Base-by-base conservation (phyloP, 1,140 invertebrate species). In the Bemisia tabaci region DNA sequence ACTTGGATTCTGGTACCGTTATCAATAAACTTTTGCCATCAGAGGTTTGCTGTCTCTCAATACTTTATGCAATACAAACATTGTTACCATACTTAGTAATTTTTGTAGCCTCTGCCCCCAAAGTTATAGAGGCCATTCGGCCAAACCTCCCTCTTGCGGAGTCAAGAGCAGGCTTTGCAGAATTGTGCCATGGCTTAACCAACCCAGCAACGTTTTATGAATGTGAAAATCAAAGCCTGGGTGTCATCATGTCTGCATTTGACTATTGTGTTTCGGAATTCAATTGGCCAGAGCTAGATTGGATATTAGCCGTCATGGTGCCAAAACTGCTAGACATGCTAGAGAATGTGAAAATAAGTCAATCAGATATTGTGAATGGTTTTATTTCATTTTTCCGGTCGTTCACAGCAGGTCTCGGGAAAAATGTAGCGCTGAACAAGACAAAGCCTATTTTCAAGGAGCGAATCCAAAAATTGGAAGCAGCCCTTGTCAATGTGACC, bases 201-300 rank as follows among this genome's bases (percentile, higher is more conserved):
- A 81, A 82, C 72, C 83, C 83, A 12, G 74, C 75, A 66, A 73
- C 80, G 62, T 84, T 84, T 72, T 80, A 78, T 60, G 75, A 80
- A 24, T 73, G 76, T 22, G 74, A 78, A 65, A 68, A 62, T 12
- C 33, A 78, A n/a, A 75, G 79, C 64, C 69, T 81, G 62, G 81
- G 78, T 48, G 68, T 75, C 63, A 73, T 84, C 33, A 72, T 84
- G 26, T 79, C 81, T 65, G 78, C 80, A 21, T 84, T 84, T 74
- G 79, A 83, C 69, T 74, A 74, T 70, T 77, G 75, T 77, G 0
- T 79, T 73, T 76, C 75, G 79, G 65, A 77, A 68, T 67, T 67
- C 26, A 72, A 72, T 9, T 85, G 82, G 82, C 73, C 76, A 1
- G 78, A 83, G 73, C 70, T 84, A 26, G 78, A 82, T 1, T 85